Percentiles rank a stretch among this genome's conserved stretches.
phyloP scores from a whole-genome alignment of 2,797 vertebrate species.

The Loriculus beryllinus region DNA sequence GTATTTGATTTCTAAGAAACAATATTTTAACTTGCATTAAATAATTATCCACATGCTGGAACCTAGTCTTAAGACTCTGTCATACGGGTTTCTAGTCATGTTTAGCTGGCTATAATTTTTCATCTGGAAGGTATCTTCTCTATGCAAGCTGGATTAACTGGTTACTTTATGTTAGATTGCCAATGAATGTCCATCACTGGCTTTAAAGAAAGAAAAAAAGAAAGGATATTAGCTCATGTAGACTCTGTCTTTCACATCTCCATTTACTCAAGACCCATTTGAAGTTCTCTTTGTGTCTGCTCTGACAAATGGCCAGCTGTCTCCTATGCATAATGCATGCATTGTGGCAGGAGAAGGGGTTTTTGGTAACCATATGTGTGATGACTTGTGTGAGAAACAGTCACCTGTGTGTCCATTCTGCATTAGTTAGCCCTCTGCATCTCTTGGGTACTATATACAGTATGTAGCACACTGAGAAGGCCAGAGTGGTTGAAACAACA shows the following conservation, averaged over 20 bases:
- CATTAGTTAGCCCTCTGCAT: not conserved
- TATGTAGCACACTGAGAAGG: not conserved
- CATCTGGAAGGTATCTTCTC: not conserved
- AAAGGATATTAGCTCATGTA: not conserved
- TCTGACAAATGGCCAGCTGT: not conserved
- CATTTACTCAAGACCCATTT: conserved; percentile 3
- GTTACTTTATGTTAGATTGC: conserved; percentile 30
- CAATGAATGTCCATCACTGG: not conserved
- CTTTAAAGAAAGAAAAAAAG: conserved; percentile 24
- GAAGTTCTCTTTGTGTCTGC: not conserved
- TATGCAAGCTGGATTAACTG: not conserved
- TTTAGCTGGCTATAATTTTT: conserved; percentile 25
- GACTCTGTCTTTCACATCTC: not conserved
- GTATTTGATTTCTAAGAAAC: conserved; percentile 6
- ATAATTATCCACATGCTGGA: conserved; percentile 9
- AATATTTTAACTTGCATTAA: conserved; percentile 12
- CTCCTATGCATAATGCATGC: not conserved
- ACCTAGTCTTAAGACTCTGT: not conserved
- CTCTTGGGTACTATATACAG: not conserved
- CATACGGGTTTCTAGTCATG: not conserved
- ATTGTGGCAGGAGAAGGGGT: not conserved
- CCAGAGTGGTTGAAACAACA: not conserved
- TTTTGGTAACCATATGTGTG: not conserved
- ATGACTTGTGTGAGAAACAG: not conserved
- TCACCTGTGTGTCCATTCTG: not conserved